Conservation (phyloP, 2,888 invertebrate genomes). For the Pteria penguin region DNA sequence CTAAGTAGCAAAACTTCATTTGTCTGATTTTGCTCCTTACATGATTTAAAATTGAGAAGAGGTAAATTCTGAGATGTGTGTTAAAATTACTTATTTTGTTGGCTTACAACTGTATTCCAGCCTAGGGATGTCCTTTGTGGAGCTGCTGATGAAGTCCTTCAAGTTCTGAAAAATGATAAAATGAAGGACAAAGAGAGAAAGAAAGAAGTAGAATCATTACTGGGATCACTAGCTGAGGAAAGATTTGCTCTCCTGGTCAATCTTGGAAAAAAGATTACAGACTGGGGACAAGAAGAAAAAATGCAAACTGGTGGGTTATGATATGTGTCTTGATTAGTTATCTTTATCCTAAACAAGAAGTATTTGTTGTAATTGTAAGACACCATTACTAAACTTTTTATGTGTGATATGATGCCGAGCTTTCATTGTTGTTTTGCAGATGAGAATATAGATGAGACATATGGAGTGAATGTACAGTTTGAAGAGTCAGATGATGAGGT, state of each 20-base stretch:
- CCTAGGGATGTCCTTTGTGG: constrained; percentile 98
- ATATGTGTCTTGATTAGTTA: too few species aligned
- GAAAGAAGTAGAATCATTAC: constrained; percentile 90
- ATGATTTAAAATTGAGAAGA: too few species aligned
- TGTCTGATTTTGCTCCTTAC: too few species aligned
- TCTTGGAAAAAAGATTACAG: constrained; percentile 98
- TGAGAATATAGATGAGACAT: constrained; percentile 97
- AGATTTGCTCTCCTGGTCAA: constrained; percentile 96
- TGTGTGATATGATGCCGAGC: too few species aligned
- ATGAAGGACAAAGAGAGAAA: constrained; percentile 96
- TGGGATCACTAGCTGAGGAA: constrained; percentile 91
- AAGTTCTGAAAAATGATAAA: constrained; percentile 96
- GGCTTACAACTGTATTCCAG: too few species aligned
- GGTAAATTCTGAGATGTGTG: too few species aligned
- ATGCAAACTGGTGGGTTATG: constrained; percentile 77
- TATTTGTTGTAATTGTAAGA: too few species aligned
- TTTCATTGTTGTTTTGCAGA: too few species aligned
- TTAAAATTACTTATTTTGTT: too few species aligned
- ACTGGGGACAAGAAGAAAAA: constrained; percentile 86
- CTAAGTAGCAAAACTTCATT: too few species aligned
- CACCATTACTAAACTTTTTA: too few species aligned
- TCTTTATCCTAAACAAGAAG: background rate
- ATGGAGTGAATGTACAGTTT: constrained; percentile 99
- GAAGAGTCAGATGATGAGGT: constrained; percentile 98
- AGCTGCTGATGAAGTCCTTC: constrained; percentile 98